A percentile compares a stretch with the other conserved stretches of the same genome.
Evolutionary conservation across 2,888 invertebrate genomes (phyloP).

Genomic region (Cactoblastis cactorum): DNA sequence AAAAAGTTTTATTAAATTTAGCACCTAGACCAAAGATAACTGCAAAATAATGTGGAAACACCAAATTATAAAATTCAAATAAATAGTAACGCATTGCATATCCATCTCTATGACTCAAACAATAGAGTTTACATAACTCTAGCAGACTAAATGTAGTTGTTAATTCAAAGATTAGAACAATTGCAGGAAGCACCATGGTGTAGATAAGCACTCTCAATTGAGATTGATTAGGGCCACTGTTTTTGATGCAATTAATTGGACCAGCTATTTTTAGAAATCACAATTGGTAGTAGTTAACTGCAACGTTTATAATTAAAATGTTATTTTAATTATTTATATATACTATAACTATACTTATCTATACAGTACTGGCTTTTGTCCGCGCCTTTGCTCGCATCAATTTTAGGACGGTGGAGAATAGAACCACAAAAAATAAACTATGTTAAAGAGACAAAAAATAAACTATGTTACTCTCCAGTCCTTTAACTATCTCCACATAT

Average conservation of each 20-base stretch:
- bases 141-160: slow-evolving; percentile 29
- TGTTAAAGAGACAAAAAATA: too few relatives aligned
- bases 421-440: too few relatives aligned
- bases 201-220: slow-evolving; percentile 45
- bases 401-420: too few relatives aligned
- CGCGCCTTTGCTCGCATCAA: too few relatives aligned
- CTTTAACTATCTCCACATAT: too few relatives aligned
- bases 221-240: slow-evolving; percentile 47
- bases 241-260: slow-evolving; percentile 47
- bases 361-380: too few relatives aligned
- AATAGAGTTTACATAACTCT: slow-evolving; percentile 13
- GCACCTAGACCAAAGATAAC: too few relatives aligned
- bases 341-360: too few relatives aligned
- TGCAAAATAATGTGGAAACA: too few relatives aligned
- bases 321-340: too few relatives aligned
- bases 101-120: background rate
- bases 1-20: too few relatives aligned
- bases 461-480: too few relatives aligned
- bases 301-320: background rate
- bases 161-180: slow-evolving; percentile 64
- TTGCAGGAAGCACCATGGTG: slow-evolving; percentile 55
- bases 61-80: background rate
- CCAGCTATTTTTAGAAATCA: slow-evolving; percentile 37
- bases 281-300: background rate
- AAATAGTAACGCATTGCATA: background rate